A percentile compares a stretch with the other conserved stretches of the same genome.
phyloP scores from a whole-genome alignment of 2,113 vertebrate species.

The Bothrops jararaca region DNA sequence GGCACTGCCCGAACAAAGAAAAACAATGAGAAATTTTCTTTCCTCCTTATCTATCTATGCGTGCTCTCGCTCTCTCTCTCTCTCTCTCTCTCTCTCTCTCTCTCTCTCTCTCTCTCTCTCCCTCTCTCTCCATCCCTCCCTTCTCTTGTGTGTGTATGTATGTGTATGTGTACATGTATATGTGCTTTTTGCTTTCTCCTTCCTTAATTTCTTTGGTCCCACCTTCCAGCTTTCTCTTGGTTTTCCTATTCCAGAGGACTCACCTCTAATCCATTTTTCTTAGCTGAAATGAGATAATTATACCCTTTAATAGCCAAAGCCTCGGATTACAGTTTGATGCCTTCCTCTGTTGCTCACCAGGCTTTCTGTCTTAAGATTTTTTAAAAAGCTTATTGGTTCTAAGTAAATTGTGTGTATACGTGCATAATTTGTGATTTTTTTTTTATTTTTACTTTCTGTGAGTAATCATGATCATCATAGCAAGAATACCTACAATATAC shows the following conservation, averaged over 20 bases:
- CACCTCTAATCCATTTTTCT: background rate
- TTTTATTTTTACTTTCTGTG: background rate
- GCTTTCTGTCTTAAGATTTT: background rate
- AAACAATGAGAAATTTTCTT: background rate
- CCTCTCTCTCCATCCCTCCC: background rate
- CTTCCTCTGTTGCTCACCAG: background rate
- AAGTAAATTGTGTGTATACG: background rate
- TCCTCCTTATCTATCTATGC: background rate
- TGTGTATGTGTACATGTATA: too few species aligned
- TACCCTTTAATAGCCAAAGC: background rate
- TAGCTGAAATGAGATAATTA: background rate
- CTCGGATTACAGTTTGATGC: background rate
- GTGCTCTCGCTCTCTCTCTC: rapidly evolving
- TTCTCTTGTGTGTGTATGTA: background rate
- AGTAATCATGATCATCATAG: background rate
- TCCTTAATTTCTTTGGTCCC: background rate
- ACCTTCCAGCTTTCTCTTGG: background rate
- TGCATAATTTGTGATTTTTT: background rate
- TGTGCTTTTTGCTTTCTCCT: background rate
- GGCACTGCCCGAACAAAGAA: background rate
- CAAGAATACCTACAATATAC: background rate
- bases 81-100: background rate
- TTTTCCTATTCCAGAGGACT: background rate
- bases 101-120: background rate
- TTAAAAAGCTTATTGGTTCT: background rate